phyloP scores from a whole-genome alignment of 2,888 invertebrate genomes.

The Xestia xanthographa region DNA sequence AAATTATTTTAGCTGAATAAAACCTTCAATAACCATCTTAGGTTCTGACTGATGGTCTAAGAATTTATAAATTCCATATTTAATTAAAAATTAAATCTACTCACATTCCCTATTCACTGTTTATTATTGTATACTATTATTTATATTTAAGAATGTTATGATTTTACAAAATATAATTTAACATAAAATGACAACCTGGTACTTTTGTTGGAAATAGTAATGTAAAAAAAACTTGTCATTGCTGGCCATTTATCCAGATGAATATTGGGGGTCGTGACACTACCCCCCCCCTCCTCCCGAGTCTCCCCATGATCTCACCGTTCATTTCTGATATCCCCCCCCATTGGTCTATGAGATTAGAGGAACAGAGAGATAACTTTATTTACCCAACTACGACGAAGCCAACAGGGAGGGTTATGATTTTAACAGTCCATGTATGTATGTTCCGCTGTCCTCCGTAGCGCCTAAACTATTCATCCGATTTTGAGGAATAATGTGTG shows the following conservation, averaged over 20 bases:
- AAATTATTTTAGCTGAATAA: not conserved
- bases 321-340: not conserved
- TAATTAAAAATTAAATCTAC: slow-evolving; percentile 6
- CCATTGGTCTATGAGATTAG: not conserved
- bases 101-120: slow-evolving; percentile 41
- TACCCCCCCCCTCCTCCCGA: not conserved
- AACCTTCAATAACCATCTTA: too few relatives aligned
- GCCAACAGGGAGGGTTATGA: too few relatives aligned
- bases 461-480: too few relatives aligned
- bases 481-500: too few relatives aligned
- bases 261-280: not conserved
- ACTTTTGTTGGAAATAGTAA: not conserved
- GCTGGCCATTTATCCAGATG: not conserved
- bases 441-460: too few relatives aligned
- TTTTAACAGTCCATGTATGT: too few relatives aligned
- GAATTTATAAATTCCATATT: not conserved
- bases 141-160: not conserved
- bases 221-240: not conserved
- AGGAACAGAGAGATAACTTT: not conserved
- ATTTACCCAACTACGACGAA: too few relatives aligned
- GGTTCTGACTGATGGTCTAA: too few relatives aligned
- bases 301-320: not conserved
- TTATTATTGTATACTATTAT: slow-evolving; percentile 1
- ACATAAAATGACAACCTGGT: slow-evolving; percentile 18
- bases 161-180: slow-evolving; percentile 41